Conservation (phyloP, 1,140 invertebrate genomes). For the Drosophila paulistorum region DNA sequence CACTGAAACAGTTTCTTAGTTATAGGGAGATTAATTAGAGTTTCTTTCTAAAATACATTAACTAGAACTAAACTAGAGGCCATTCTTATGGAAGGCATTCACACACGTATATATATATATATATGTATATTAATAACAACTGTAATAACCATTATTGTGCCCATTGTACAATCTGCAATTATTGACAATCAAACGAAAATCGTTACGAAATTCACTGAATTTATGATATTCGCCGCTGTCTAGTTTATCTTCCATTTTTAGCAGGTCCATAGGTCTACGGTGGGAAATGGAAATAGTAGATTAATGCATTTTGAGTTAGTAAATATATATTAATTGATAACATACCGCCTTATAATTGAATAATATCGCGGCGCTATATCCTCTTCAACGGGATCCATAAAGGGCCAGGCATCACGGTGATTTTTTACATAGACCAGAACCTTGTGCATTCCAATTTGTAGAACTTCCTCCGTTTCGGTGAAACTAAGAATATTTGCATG, state of each 20-base stretch:
- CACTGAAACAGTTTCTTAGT: too few species aligned
- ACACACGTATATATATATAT: not conserved
- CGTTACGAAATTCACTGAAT: conserved; percentile 91
- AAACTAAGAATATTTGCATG: conserved; percentile 86
- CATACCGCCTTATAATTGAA: conserved; percentile 86
- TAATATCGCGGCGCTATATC: conserved; percentile 95
- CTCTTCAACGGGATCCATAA: conserved; percentile 94
- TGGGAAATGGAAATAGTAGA: not conserved
- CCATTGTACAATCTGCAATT: conserved; percentile 97
- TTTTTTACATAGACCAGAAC: conserved; percentile 92
- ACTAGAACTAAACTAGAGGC: too few species aligned
- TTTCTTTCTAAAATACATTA: too few species aligned
- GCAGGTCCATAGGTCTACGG: conserved; percentile 91
- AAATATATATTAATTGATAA: not conserved
- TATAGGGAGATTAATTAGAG: too few species aligned
- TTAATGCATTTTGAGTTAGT: too few species aligned
- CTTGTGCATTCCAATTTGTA: conserved; percentile 94
- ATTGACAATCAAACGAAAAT: conserved; percentile 95
- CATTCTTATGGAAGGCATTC: too few species aligned
- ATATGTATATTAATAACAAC: too few species aligned
- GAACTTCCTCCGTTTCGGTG: conserved; percentile 90
- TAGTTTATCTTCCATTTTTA: conserved; percentile 93
- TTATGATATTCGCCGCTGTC: conserved; percentile 91
- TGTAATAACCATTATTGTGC: conserved; percentile 91
- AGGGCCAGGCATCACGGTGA: conserved; percentile 96